Conservation (phyloP, 2,888 invertebrate species). For the Lycaena phlaeas region DNA sequence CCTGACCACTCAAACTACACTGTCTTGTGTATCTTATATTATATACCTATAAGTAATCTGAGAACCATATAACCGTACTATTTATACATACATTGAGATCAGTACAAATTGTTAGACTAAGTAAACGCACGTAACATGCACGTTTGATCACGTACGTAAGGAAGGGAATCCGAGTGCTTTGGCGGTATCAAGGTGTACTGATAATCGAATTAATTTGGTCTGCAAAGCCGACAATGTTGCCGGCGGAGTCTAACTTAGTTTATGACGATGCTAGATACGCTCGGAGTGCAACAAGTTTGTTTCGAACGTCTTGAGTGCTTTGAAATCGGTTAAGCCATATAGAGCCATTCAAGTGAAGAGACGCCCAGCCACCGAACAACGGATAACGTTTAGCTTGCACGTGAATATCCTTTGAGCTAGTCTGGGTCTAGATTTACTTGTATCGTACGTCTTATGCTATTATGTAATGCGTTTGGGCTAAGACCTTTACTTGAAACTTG, state of each 20-base stretch:
- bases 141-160: slow-evolving; percentile 31
- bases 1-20: no score
- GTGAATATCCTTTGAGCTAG: not conserved
- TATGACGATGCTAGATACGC: slow-evolving; percentile 64
- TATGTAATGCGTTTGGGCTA: not conserved
- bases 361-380: slow-evolving; percentile 17
- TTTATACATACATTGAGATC: no score
- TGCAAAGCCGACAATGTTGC: slow-evolving; percentile 55
- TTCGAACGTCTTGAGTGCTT: slow-evolving; percentile 62
- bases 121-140: no score
- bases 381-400: not conserved
- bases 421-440: not conserved
- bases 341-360: slow-evolving; percentile 35
- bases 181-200: slow-evolving; percentile 62
- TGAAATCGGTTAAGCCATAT: slow-evolving; percentile 54
- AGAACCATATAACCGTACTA: no score
- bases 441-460: not conserved
- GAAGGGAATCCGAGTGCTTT: slow-evolving; percentile 53
- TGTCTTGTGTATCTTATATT: no score
- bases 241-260: slow-evolving; percentile 65
- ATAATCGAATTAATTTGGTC: slow-evolving; percentile 69
- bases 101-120: no score
- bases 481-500: no score
- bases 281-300: slow-evolving; percentile 67
- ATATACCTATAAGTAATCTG: no score